A percentile compares a stretch with the other conserved stretches of the same genome.
Conservation (phyloP, 2,888 invertebrate genomes). For the Erannis defoliaria region DNA sequence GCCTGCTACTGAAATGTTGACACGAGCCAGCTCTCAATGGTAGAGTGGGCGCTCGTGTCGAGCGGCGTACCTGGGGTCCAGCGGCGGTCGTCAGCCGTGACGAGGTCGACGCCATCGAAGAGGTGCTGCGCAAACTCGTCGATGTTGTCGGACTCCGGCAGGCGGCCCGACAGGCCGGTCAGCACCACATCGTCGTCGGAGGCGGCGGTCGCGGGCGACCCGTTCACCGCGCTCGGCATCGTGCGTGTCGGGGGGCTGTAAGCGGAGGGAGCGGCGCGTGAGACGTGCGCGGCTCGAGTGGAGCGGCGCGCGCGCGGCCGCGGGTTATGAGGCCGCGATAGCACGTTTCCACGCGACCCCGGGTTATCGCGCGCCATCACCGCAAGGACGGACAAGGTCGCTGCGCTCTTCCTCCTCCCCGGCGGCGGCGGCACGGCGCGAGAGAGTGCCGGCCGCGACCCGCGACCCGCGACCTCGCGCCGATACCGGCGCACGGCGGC, state of each 20-base stretch:
- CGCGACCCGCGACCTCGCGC: conserved; percentile 7
- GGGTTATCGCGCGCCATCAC: conserved; percentile 62
- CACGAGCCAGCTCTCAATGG: too few species aligned
- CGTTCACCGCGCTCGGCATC: conserved; percentile 78
- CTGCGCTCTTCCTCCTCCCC: conserved; percentile 53
- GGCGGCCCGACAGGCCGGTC: conserved; percentile 93
- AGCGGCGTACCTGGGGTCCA: conserved; percentile 90
- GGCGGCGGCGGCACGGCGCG: conserved; percentile 1
- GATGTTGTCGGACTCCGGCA: conserved; percentile 96
- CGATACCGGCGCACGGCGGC: conserved; percentile 10
- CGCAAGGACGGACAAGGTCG: conserved; percentile 81
- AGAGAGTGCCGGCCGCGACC: too few species aligned
- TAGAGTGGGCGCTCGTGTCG: too few species aligned
- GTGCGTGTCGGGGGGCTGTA: conserved; percentile 15
- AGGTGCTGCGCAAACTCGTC: conserved; percentile 97
- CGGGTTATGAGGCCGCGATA: conserved; percentile 75
- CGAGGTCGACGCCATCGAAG: conserved; percentile 96
- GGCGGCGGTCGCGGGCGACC: conserved; percentile 51
- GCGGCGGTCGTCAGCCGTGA: conserved; percentile 96
- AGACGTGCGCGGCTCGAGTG: conserved; percentile 66
- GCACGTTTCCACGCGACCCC: conserved; percentile 70
- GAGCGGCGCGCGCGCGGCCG: conserved; percentile 55
- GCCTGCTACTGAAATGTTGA: too few species aligned
- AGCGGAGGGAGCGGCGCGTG: conserved; percentile 38
- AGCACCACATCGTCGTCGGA: conserved; percentile 91